A percentile compares a stretch with the other conserved stretches of the same genome.
These are phyloP conservation scores for Sarotherodon lohbergeri DNA, from an alignment of 2,113 vertebrate species.

Conservation along the genomic window DNA sequence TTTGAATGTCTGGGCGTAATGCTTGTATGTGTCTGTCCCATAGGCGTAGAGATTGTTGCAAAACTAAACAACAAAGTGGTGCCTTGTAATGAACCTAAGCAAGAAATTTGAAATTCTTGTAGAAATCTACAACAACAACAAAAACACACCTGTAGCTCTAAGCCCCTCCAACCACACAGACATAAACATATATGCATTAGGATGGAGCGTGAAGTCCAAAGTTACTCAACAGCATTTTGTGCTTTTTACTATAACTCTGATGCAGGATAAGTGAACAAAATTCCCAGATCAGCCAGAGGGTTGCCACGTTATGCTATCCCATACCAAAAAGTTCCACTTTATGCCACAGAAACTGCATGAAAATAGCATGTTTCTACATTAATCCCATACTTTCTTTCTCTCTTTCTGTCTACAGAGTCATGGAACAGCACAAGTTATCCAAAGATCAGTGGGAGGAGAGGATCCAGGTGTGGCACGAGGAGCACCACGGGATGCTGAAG, in stretches of 20 bases:
- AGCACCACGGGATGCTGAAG: slow-evolving; percentile 92
- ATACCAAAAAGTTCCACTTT: neutral
- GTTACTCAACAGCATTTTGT: neutral
- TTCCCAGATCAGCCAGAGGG: neutral
- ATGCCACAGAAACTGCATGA: neutral
- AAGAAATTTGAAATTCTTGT: neutral
- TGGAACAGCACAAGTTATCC: slow-evolving; percentile 94
- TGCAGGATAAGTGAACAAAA: neutral
- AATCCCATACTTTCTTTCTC: neutral
- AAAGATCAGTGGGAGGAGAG: slow-evolving; percentile 96
- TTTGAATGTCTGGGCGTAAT: neutral
- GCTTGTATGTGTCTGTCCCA: neutral
- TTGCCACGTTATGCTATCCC: neutral
- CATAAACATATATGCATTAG: neutral
- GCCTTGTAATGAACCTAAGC: neutral
- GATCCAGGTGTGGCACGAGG: slow-evolving; percentile 96
- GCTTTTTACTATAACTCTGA: neutral
- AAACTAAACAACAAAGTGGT: neutral
- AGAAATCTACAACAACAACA: neutral
- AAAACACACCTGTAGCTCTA: neutral
- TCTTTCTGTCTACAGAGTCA: slow-evolving; percentile 72
- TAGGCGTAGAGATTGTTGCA: neutral
- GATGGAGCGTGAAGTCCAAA: neutral
- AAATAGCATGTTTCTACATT: neutral
- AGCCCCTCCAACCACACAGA: neutral